Base-by-base conservation (phyloP, 2,797 vertebrate species). In the Euthynnus affinis region DNA sequence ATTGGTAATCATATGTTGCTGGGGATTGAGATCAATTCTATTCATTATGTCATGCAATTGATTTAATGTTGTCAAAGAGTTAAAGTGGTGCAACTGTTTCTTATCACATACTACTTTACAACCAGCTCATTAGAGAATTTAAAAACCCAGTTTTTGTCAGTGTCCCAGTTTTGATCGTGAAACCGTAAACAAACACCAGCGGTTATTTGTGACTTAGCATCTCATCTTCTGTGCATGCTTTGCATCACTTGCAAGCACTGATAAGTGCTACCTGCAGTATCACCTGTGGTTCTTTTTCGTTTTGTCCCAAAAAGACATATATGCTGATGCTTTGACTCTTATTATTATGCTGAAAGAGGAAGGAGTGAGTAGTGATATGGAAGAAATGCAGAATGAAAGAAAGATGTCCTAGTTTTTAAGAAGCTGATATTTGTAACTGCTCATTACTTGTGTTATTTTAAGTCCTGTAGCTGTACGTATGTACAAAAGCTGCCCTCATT, bases 371-470 rank as follows among this genome's bases (percentile, higher is more conserved):
- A 18, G 60, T 40, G 25, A 70, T 60, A 56, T 46, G 55, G 51
- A 72, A 73, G 56, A 71, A 83, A 76, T 29, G 20, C 34, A 52
- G 40, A 61, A 71, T 57, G 52, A 62, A 42, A 51, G 32, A 75
- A 55, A 69, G 62, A 56, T 81, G 72, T 25, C 79, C 88, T 82
- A 84, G 51, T 84, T 87, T 80, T 82, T 25, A 1, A 74, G 48
- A 83, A 64, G 71, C 76, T 81, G 67, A 75, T 81, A 75, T 86
- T 83, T 86, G 65, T 75, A 83, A 76, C 74, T 69, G 68, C 75
- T 88, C 70, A 74, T 88, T 84, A 70, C 34, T 78, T 74, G 57
- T 87, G 73, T 67, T 71, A 87, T 87, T 87, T 88, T 81, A 68
- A 76, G 71, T 73, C 20, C 72, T 34, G 52, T 61, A 42, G 58